phyloP scores from a whole-genome alignment of 1,140 invertebrate species.

The Colletes gigas region DNA sequence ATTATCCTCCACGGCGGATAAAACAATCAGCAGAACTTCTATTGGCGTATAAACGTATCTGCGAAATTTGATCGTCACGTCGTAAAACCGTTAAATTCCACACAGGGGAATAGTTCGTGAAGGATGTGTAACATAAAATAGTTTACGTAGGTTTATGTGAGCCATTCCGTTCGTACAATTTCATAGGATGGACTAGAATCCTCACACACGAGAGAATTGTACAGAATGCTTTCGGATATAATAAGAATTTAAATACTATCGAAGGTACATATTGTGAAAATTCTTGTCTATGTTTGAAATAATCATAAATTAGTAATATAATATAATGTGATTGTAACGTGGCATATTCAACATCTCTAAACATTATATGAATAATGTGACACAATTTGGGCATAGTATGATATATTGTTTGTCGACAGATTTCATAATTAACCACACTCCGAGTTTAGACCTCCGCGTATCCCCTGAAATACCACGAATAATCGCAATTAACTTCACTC shows the following conservation, averaged over 20 bases:
- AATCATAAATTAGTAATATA: not conserved
- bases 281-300: too few species aligned
- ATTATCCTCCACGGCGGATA: not conserved
- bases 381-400: not conserved
- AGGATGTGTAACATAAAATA: not conserved
- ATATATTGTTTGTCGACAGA: not conserved
- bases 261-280: too few species aligned
- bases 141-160: not conserved
- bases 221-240: not conserved
- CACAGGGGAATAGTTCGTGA: not conserved
- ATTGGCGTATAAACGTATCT: not conserved
- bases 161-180: not conserved
- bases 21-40: conserved; percentile 18
- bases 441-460: not conserved
- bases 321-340: too few species aligned
- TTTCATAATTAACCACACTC: not conserved
- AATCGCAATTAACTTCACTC: not conserved
- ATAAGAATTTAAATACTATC: not conserved
- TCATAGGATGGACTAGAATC: not conserved
- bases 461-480: not conserved
- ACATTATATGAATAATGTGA: not conserved
- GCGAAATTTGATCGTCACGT: not conserved
- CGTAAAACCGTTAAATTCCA: conserved; percentile 5
- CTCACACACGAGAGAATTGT: not conserved
- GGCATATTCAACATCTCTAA: too few species aligned